Evolutionary conservation across 30 jellyfish, hydroid and myxozoan genomes (phyloP), one percentile per base, ranked within the genome.

Genomic region (Rhopilema esculentum): DNA sequence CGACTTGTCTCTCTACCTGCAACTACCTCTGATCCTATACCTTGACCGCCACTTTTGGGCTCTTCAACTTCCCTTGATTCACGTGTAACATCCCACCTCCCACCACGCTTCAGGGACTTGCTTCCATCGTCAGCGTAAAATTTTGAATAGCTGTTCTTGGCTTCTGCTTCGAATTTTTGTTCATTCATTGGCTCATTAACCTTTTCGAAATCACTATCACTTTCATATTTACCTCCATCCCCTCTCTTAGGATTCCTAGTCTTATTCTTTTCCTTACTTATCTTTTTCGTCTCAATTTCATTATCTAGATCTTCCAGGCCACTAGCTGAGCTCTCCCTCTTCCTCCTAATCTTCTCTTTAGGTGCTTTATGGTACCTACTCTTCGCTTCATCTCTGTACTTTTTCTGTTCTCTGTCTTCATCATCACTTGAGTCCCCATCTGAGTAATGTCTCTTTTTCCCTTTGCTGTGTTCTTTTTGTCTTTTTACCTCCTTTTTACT

Each of bases 321-420:
- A 16, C 25, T 71, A 27, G 27, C 79, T 27, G 2, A 16, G 20
- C 18, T 69, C 57, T 15, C 72, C 26, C 17, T 63, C 51, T 40
- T 40, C 57, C 6, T 69, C 64, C 51, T 6, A 24, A 24, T 21
- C 80, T 50, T 29, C 30, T 25, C 66, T 8, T 33, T 49, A 16
- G 17, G 73, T 16, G 4, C 49, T 49, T 52, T 75, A 18, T 17
- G 22, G 24, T 40, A 23, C 24, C 50, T 27, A 12, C 1, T 49
- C 25, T 72, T 40, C 52, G 19, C 83, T 18, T 66, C 75, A 25
- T 80, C 66, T 28, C 73, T 52, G 21, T 40, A 27, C 53, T 75
- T 31, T 62, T 7, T 32, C 81, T 15, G 61, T 30, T 30, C 61
- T 17, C 0, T 25, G 51, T 51, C 48, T 28, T 72, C 16, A 25